Percentiles rank a stretch among this genome's conserved stretches.
Evolutionary conservation across 2,113 vertebrate genomes (phyloP).

Genomic region (Cinclus cinclus): DNA sequence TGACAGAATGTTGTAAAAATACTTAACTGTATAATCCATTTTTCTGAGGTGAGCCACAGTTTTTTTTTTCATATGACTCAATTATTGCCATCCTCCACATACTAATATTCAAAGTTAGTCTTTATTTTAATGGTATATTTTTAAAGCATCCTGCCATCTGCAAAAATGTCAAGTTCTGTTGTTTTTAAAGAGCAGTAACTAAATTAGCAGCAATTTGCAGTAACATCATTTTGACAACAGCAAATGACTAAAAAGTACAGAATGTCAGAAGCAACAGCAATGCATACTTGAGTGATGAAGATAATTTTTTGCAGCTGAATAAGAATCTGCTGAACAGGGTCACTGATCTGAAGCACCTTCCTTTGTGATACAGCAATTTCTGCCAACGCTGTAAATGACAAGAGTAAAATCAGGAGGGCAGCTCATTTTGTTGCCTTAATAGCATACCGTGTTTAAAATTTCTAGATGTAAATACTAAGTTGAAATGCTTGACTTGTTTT

Average conservation of each 20-base stretch:
- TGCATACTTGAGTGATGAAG: constrained; percentile 84
- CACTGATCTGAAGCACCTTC: constrained; percentile 87
- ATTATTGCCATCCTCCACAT: constrained; percentile 38
- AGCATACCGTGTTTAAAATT: neutral
- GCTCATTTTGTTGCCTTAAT: neutral
- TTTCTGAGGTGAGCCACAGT: neutral
- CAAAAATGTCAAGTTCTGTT: constrained; percentile 68
- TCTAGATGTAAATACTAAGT: neutral
- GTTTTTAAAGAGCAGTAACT: constrained; percentile 56
- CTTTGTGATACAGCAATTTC: constrained; percentile 88
- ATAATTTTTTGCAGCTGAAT: constrained; percentile 91
- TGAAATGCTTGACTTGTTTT: neutral
- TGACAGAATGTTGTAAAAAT: constrained; percentile 22
- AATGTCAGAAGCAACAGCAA: neutral
- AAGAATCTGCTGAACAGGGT: constrained; percentile 88
- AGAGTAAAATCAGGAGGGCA: constrained; percentile 43
- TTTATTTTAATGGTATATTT: constrained; percentile 54
- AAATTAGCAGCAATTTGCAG: constrained; percentile 48
- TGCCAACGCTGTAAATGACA: constrained; percentile 70
- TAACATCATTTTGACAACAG: constrained; percentile 24
- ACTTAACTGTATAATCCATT: constrained; percentile 18
- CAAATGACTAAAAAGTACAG: neutral
- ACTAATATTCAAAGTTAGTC: constrained; percentile 51
- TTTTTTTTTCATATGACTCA: constrained; percentile 15
- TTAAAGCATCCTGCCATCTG: constrained; percentile 61